phyloP scores from a whole-genome alignment of 2,113 vertebrate genomes.

The Otolemur garnettii region DNA sequence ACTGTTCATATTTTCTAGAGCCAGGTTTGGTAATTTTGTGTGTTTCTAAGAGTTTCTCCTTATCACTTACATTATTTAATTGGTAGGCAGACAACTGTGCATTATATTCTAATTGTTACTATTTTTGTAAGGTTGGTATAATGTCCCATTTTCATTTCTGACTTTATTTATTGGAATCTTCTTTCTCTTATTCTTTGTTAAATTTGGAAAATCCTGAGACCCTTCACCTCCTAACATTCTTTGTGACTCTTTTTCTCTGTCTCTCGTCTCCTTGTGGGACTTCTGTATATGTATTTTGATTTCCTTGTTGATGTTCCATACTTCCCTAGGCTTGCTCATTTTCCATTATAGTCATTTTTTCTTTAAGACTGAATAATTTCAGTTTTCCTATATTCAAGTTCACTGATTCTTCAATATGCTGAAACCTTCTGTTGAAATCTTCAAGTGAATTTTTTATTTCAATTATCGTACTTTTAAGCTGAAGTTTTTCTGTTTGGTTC shows the following conservation, averaged over 20 bases:
- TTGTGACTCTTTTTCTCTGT: background rate
- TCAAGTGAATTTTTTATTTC: background rate
- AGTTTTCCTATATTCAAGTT: background rate
- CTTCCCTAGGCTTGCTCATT: background rate
- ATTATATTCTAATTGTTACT: background rate
- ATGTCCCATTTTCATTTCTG: background rate
- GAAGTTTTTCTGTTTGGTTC: background rate
- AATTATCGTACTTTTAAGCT: background rate
- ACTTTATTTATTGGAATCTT: background rate
- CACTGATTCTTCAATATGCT: background rate
- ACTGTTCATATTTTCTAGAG: constrained; percentile 9
- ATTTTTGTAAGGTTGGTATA: background rate
- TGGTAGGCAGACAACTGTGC: background rate
- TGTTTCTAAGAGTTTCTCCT: background rate
- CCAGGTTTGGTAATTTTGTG: background rate
- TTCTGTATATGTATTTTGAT: background rate
- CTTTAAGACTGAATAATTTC: background rate
- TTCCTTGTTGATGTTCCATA: background rate
- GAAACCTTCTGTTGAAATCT: background rate
- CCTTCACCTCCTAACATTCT: background rate
- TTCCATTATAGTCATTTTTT: background rate
- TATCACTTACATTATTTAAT: background rate
- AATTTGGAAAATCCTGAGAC: background rate
- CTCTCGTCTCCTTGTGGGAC: background rate
- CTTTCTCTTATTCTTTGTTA: background rate